A percentile compares a stretch with the other conserved stretches of the same genome.
phyloP scores from a whole-genome alignment of 2,113 vertebrate species.

The Grantiella picta region DNA sequence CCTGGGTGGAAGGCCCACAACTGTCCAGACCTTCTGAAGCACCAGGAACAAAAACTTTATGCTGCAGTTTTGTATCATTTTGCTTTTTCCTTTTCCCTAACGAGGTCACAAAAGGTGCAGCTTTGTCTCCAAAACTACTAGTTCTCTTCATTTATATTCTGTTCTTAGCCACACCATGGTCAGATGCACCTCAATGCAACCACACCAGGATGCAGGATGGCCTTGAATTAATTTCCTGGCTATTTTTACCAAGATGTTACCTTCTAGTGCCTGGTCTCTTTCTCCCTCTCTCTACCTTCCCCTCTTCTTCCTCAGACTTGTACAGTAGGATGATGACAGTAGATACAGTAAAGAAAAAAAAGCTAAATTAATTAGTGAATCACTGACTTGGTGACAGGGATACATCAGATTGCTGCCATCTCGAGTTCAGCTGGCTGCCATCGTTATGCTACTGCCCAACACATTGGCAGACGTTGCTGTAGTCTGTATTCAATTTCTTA shows the following conservation, averaged over 20 bases:
- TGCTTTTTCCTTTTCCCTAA: neutral
- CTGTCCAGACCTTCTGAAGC: neutral
- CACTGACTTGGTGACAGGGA: neutral
- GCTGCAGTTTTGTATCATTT: neutral
- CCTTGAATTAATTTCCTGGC: neutral
- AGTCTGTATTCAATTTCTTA: conserved; percentile 46
- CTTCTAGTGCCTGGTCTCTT: neutral
- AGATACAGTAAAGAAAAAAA: neutral
- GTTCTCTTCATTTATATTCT: neutral
- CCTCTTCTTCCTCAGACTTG: neutral
- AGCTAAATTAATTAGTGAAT: conserved; percentile 18
- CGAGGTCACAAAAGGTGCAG: neutral
- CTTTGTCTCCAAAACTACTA: neutral
- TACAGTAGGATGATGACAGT: neutral
- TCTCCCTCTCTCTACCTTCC: neutral
- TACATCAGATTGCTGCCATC: neutral
- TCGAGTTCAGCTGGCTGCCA: conserved; percentile 7
- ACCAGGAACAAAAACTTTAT: neutral
- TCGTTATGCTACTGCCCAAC: neutral
- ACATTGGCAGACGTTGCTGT: neutral
- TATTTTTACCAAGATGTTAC: neutral
- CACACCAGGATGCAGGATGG: neutral
- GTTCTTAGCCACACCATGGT: neutral
- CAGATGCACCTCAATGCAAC: fast-evolving
- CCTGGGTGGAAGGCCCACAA: neutral